Evolutionary conservation across 2,888 invertebrate genomes (phyloP).

Genomic region (Platycheirus albimanus): DNA sequence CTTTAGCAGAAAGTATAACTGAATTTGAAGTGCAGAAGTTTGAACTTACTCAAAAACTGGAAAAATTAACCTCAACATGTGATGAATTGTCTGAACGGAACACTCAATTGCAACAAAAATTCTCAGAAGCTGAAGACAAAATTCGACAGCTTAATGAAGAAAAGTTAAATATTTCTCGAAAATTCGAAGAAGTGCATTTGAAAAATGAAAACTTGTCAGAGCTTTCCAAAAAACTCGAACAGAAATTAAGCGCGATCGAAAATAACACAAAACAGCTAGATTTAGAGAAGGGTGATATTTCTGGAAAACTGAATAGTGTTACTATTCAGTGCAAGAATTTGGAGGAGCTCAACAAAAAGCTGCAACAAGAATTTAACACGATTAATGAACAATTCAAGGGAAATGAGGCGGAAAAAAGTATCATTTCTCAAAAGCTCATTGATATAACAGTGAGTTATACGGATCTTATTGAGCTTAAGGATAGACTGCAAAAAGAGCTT

Average conservation of each 20-base stretch:
- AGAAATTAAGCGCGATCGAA: constrained; percentile 85
- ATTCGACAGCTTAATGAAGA: constrained; percentile 83
- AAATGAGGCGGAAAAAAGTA: too few relatives aligned
- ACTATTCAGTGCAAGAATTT: constrained; percentile 69
- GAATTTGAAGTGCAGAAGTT: constrained; percentile 82
- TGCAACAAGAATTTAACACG: background rate
- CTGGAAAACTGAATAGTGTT: background rate
- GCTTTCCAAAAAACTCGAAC: constrained; percentile 83
- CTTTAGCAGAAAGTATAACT: constrained; percentile 84
- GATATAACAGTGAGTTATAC: too few relatives aligned
- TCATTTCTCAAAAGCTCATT: too few relatives aligned
- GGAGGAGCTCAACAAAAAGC: constrained; percentile 75
- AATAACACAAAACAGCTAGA: constrained; percentile 81
- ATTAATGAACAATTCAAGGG: background rate
- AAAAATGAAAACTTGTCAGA: constrained; percentile 76
- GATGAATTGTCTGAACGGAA: constrained; percentile 85
- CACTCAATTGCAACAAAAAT: constrained; percentile 85
- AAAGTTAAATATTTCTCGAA: constrained; percentile 83
- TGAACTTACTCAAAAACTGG: constrained; percentile 84
- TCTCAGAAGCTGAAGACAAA: constrained; percentile 85
- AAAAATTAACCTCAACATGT: constrained; percentile 83
- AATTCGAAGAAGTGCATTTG: constrained; percentile 83
- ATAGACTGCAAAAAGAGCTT: too few relatives aligned
- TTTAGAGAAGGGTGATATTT: background rate
- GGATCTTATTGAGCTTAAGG: too few relatives aligned